Conservation (phyloP, 2,113 vertebrate genomes). For the Lepisosteus osseus region DNA sequence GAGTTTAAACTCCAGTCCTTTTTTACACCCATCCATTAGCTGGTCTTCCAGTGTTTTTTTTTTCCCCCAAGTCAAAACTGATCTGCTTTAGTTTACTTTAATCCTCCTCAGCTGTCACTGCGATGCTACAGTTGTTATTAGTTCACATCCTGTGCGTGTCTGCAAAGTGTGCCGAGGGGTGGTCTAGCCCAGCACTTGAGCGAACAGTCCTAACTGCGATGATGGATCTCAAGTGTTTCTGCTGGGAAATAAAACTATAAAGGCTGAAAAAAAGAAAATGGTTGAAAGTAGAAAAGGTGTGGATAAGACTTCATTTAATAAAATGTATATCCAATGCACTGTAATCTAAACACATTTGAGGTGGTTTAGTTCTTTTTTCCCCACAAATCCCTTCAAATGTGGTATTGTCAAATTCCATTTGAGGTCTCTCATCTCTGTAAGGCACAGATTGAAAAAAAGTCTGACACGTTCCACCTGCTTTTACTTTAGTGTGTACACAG, state of each 20-base stretch:
- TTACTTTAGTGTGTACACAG: no score
- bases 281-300: not conserved
- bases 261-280: not conserved
- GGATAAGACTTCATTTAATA: not conserved
- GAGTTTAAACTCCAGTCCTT: not conserved
- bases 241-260: not conserved
- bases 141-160: conserved; percentile 11
- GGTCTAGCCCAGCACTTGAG: conserved; percentile 1
- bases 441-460: no score
- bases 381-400: no score
- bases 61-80: not conserved
- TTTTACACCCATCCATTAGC: conserved; percentile 3
- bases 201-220: not conserved
- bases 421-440: no score
- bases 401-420: no score
- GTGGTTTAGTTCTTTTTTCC: no score
- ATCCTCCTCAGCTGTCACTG: not conserved
- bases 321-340: not conserved
- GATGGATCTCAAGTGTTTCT: conserved; percentile 10
- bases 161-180: not conserved
- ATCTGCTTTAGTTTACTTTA: conserved; percentile 3
- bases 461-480: no score
- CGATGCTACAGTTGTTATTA: conserved; percentile 2
- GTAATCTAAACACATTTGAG: no score
- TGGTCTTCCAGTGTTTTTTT: not conserved